Percentiles rank a stretch among this genome's conserved stretches.
Conservation (phyloP, 2,113 vertebrate genomes). For the Amblyopsis rosae region DNA sequence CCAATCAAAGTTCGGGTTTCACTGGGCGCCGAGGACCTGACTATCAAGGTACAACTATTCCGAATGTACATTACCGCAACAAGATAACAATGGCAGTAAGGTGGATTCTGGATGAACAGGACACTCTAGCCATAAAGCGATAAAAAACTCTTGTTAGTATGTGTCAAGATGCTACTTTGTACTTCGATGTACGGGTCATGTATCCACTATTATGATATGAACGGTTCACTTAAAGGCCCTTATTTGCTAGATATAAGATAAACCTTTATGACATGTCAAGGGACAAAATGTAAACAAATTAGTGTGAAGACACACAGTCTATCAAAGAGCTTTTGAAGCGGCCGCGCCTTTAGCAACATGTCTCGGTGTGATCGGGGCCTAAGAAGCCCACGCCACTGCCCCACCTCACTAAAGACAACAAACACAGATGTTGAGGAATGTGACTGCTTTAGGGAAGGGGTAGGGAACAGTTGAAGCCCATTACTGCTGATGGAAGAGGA, state of each 20-base stretch:
- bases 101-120: not conserved
- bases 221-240: not conserved
- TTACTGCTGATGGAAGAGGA: too few species aligned
- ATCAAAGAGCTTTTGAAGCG: too few species aligned
- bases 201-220: not conserved
- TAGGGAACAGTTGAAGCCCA: too few species aligned
- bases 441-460: too few species aligned
- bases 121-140: not conserved
- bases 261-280: not conserved
- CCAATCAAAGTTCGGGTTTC: slow-evolving; percentile 88
- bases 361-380: too few species aligned
- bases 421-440: too few species aligned
- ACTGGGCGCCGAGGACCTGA: slow-evolving; percentile 91
- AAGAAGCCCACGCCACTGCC: too few species aligned
- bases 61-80: not conserved
- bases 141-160: not conserved
- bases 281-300: not conserved
- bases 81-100: not conserved
- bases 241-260: not conserved
- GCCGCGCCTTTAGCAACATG: too few species aligned
- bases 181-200: not conserved
- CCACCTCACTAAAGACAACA: too few species aligned
- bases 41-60: slow-evolving; percentile 87
- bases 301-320: too few species aligned
- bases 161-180: not conserved